Conservation (phyloP, 2,797 vertebrate species). For the Hephaestus fuliginosus region DNA sequence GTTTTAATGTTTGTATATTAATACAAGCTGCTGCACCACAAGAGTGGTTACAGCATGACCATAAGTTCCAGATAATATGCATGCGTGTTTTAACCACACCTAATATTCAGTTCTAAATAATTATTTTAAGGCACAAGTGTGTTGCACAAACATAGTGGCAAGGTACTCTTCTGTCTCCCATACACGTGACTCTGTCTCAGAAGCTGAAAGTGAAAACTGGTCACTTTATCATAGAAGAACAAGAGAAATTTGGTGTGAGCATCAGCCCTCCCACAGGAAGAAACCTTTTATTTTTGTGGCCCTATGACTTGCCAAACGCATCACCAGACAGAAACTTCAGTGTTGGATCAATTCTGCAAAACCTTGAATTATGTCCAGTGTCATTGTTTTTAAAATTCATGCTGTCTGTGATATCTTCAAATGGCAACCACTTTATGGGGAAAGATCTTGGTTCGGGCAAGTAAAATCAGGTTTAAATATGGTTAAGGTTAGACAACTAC, state of each 20-base stretch:
- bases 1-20: constrained; percentile 32
- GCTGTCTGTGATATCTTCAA: neutral
- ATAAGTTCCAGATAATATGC: constrained; percentile 5
- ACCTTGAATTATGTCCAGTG: neutral
- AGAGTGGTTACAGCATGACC: constrained; percentile 21
- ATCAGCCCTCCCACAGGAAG: neutral
- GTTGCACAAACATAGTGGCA: neutral
- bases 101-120: neutral
- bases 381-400: too few species aligned
- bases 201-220: neutral
- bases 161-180: neutral
- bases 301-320: neutral
- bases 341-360: neutral
- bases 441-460: neutral
- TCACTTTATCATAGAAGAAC: too few species aligned
- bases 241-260: too few species aligned
- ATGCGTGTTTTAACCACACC: constrained; percentile 6
- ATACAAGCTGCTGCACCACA: constrained; percentile 14
- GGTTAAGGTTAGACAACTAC: neutral
- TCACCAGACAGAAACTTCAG: neutral
- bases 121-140: neutral
- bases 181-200: neutral
- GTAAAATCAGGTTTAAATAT: neutral
- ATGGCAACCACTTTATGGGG: neutral
- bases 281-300: neutral